Evolutionary conservation across 2,113 vertebrate species (phyloP).

Genomic region (Cichladusa arquata): DNA sequence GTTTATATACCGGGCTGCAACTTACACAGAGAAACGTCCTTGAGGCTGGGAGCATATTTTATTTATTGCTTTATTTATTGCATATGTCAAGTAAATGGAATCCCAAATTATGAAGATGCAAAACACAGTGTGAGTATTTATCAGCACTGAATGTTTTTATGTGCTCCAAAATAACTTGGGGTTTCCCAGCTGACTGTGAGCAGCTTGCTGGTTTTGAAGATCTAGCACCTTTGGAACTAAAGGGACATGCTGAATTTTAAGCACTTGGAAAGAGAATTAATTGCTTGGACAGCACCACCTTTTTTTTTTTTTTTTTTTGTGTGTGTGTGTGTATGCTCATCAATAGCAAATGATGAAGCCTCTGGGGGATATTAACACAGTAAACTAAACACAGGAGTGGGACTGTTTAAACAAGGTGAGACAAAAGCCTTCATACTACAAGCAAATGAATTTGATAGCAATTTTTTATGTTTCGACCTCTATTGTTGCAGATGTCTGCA

Average conservation of each 20-base stretch:
- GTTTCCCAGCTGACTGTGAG: slow-evolving; percentile 42
- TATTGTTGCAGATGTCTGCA: background rate
- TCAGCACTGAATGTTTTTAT: slow-evolving; percentile 56
- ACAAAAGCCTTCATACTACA: background rate
- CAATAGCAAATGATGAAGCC: slow-evolving; percentile 60
- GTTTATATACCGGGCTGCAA: background rate
- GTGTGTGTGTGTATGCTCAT: background rate
- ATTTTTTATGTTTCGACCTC: background rate
- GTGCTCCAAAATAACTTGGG: slow-evolving; percentile 40
- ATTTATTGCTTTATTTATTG: slow-evolving; percentile 63
- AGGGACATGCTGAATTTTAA: slow-evolving; percentile 57
- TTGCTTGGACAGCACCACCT: slow-evolving; percentile 19
- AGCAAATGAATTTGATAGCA: slow-evolving; percentile 15
- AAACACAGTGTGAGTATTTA: slow-evolving; percentile 55
- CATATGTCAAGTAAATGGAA: slow-evolving; percentile 35
- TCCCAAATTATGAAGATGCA: slow-evolving; percentile 49
- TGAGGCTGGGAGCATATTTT: slow-evolving; percentile 43
- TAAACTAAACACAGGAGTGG: slow-evolving; percentile 50
- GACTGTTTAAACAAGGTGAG: slow-evolving; percentile 44
- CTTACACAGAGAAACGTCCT: background rate
- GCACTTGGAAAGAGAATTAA: slow-evolving; percentile 33
- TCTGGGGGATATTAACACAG: slow-evolving; percentile 38
- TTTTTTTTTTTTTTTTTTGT: background rate
- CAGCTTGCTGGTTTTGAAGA: slow-evolving; percentile 66
- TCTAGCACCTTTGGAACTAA: slow-evolving; percentile 63